Evolutionary conservation across 2,797 vertebrate species (phyloP).

Genomic region (Amblyopsis hoosieri): DNA sequence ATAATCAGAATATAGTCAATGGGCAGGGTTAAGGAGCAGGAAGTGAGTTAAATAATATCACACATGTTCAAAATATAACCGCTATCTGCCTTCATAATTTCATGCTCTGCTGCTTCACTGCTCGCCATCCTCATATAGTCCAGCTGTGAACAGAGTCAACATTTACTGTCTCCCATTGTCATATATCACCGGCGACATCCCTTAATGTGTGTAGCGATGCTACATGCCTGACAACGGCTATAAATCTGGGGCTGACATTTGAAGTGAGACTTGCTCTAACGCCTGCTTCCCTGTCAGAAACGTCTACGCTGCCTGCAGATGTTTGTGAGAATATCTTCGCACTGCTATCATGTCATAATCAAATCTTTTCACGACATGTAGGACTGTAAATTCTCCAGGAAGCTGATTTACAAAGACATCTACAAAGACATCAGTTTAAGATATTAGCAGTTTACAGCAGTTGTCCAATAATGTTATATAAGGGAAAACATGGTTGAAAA

Average conservation of each 20-base stretch:
- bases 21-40: not conserved
- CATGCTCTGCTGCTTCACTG: slow-evolving; percentile 4
- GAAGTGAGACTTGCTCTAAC: slow-evolving; percentile 42
- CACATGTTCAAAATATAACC: slow-evolving; percentile 9
- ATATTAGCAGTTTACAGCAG: too few relatives aligned
- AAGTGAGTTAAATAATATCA: not conserved
- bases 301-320: slow-evolving; percentile 33
- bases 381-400: not conserved
- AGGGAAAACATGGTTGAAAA: too few relatives aligned
- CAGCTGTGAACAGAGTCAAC: slow-evolving; percentile 53
- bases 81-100: not conserved
- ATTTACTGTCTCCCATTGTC: slow-evolving; percentile 34
- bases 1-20: not conserved
- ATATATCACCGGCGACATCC: slow-evolving; percentile 39
- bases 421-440: too few relatives aligned
- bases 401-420: not conserved
- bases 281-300: slow-evolving; percentile 39
- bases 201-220: slow-evolving; percentile 25
- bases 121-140: slow-evolving; percentile 23
- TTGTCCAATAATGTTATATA: too few relatives aligned
- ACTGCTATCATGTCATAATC: slow-evolving; percentile 9
- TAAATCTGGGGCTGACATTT: slow-evolving; percentile 54
- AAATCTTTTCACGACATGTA: slow-evolving; percentile 3
- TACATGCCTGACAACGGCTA: slow-evolving; percentile 42
- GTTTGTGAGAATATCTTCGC: slow-evolving; percentile 22